These are phyloP conservation scores for Camarhynchus parvulus DNA, from an alignment of 2,113 vertebrate genomes.

Conservation along the genomic window DNA sequence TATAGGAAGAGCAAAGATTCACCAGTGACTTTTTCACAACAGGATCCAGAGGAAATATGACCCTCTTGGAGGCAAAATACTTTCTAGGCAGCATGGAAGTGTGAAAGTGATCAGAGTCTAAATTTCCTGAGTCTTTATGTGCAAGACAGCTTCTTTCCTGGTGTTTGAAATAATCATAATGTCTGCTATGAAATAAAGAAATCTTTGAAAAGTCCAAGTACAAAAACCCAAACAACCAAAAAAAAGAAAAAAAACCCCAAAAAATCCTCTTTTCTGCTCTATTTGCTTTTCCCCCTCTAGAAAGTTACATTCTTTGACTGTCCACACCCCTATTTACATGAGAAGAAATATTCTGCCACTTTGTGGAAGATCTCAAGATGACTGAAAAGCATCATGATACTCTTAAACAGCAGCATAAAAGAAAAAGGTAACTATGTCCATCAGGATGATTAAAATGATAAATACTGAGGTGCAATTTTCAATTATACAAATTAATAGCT, in stretches of 20 bases:
- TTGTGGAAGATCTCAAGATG: slow-evolving; percentile 69
- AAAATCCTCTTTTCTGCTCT: slow-evolving; percentile 70
- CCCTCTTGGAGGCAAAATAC: slow-evolving; percentile 14
- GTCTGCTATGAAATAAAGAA: slow-evolving; percentile 67
- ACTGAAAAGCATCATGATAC: slow-evolving; percentile 65
- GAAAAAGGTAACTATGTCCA: slow-evolving; percentile 64
- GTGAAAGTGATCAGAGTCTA: slow-evolving; percentile 65
- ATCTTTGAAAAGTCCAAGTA: slow-evolving; percentile 50
- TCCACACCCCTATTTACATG: slow-evolving; percentile 65
- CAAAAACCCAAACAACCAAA: slow-evolving; percentile 22
- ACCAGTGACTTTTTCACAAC: not conserved
- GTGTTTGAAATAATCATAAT: slow-evolving; percentile 13
- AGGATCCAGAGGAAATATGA: not conserved
- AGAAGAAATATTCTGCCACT: slow-evolving; percentile 67
- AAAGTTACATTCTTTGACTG: slow-evolving; percentile 75
- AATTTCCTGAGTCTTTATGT: slow-evolving; percentile 51
- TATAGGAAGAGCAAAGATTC: not conserved
- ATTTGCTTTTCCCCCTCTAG: slow-evolving; percentile 68
- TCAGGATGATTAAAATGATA: slow-evolving; percentile 8
- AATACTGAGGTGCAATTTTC: not conserved
- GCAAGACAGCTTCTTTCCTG: slow-evolving; percentile 53
- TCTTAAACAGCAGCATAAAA: slow-evolving; percentile 64
- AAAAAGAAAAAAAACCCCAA: slow-evolving; percentile 3
- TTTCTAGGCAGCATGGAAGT: slow-evolving; percentile 29
- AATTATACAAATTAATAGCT: not conserved